A percentile compares a stretch with the other conserved stretches of the same genome.
Evolutionary conservation across 2,888 invertebrate genomes (phyloP).

Genomic region (Tiphia femorata): DNA sequence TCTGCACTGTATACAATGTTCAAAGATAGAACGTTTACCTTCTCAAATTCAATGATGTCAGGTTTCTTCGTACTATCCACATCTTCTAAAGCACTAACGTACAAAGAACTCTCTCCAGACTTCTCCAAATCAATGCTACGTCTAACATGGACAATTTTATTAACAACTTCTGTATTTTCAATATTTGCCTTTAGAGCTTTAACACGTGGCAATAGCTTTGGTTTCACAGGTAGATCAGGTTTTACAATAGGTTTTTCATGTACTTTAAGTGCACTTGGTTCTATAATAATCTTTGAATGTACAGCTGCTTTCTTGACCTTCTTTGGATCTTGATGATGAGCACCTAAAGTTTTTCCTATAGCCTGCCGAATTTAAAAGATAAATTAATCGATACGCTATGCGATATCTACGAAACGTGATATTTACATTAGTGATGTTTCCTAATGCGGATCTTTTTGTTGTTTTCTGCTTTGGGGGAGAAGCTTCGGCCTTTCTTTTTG

Average conservation of each 20-base stretch:
- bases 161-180: slow-evolving; percentile 44
- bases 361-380: slow-evolving; percentile 44
- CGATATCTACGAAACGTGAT: neutral
- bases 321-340: slow-evolving; percentile 56
- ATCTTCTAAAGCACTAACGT: slow-evolving; percentile 83
- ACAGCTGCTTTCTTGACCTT: slow-evolving; percentile 50
- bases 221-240: slow-evolving; percentile 44
- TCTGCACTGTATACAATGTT: neutral
- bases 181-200: slow-evolving; percentile 54
- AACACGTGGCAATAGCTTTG: slow-evolving; percentile 44
- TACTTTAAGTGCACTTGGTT: slow-evolving; percentile 39
- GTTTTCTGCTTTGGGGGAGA: slow-evolving; percentile 83
- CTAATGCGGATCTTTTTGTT: slow-evolving; percentile 86
- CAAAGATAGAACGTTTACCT: no score
- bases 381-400: neutral
- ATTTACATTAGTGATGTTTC: slow-evolving; percentile 84
- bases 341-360: slow-evolving; percentile 58
- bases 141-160: slow-evolving; percentile 50
- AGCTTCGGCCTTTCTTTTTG: slow-evolving; percentile 85
- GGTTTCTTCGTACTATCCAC: slow-evolving; percentile 59
- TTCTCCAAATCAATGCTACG: slow-evolving; percentile 74
- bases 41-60: slow-evolving; percentile 4
- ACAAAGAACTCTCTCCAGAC: slow-evolving; percentile 80
- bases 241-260: slow-evolving; percentile 48
- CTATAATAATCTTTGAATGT: slow-evolving; percentile 37